These are phyloP conservation scores for Panurus biarmicus DNA, from an alignment of 2,113 vertebrate genomes.

Conservation along the genomic window DNA sequence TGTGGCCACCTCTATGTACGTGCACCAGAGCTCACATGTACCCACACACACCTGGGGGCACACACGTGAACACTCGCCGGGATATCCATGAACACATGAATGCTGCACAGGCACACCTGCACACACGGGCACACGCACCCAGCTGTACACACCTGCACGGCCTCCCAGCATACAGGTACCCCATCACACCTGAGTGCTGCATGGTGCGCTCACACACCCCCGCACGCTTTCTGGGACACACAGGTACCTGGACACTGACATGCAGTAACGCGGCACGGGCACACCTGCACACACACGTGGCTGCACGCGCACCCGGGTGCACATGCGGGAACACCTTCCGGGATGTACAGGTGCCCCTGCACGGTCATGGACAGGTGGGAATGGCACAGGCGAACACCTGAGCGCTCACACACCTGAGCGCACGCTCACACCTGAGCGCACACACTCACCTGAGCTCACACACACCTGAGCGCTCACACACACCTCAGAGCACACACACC, in stretches of 20 bases:
- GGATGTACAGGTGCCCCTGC: no score
- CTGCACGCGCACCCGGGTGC: no score
- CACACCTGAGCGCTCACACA: neutral
- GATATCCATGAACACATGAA: accelerated
- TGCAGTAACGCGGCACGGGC: neutral
- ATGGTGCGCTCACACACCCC: neutral
- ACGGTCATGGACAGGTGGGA: accelerated
- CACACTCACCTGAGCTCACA: neutral
- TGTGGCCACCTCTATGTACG: accelerated
- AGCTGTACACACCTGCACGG: neutral
- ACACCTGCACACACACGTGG: neutral
- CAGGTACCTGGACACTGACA: no score
- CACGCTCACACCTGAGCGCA: neutral
- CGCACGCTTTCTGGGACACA: accelerated
- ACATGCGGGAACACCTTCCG: neutral
- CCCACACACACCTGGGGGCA: neutral
- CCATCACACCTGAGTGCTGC: neutral
- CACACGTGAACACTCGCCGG: accelerated
- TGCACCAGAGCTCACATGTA: neutral
- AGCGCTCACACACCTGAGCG: neutral
- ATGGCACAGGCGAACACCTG: neutral
- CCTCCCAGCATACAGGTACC: neutral
- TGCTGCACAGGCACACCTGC: neutral
- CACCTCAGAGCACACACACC: neutral
- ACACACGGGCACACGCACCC: neutral